These are phyloP conservation scores for Nymphicus hollandicus DNA, from an alignment of 2,113 vertebrate species.

Conservation along the genomic window DNA sequence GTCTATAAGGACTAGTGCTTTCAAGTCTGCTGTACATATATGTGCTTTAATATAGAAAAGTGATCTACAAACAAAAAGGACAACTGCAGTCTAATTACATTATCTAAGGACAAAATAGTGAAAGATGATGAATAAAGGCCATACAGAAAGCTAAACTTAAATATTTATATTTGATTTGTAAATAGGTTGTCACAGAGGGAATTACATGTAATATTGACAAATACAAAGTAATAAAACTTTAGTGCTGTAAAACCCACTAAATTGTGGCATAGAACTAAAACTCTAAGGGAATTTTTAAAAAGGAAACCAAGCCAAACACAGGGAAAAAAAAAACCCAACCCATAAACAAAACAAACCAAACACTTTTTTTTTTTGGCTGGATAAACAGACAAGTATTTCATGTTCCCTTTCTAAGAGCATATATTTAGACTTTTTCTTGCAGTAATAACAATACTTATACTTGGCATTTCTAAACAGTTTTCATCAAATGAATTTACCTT, in stretches of 20 bases:
- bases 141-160: background rate
- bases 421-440: background rate
- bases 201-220: background rate
- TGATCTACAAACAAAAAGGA: background rate
- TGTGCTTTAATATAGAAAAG: background rate
- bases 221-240: background rate
- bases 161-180: slow-evolving; percentile 15
- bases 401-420: background rate
- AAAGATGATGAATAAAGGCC: background rate
- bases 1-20: background rate
- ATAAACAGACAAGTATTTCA: background rate
- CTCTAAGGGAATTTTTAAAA: background rate
- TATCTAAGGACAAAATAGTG: background rate
- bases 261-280: background rate
- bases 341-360: background rate
- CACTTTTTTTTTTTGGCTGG: background rate
- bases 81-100: background rate
- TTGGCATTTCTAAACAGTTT: background rate
- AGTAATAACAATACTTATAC: background rate
- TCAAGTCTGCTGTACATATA: background rate
- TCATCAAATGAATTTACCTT: background rate
- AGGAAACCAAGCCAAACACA: background rate
- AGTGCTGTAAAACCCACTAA: background rate
- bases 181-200: background rate
- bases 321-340: background rate